Evolutionary conservation across 2,797 vertebrate genomes (phyloP).

Genomic region (Stomatorhinus walkeri): DNA sequence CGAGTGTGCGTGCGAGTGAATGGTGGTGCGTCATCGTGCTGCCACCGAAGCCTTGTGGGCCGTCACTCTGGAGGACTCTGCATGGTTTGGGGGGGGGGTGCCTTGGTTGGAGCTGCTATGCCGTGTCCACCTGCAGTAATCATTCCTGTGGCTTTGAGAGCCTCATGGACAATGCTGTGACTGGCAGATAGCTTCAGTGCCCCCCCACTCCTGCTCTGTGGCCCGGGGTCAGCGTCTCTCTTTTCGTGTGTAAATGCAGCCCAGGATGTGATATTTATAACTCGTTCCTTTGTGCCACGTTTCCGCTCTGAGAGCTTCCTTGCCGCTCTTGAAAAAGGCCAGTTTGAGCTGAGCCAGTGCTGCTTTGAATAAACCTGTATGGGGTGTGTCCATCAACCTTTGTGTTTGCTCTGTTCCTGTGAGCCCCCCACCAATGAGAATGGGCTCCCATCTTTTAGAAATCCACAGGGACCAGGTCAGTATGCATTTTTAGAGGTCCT

Average conservation of each 20-base stretch:
- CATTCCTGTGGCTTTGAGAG: neutral
- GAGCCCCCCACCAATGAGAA: neutral
- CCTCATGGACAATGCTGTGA: neutral
- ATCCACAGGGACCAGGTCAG: neutral
- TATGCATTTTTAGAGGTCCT: neutral
- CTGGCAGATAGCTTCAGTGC: slow-evolving; percentile 20
- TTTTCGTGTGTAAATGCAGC: neutral
- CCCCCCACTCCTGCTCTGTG: neutral
- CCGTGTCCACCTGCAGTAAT: neutral
- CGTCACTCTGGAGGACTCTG: neutral
- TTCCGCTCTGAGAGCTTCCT: neutral
- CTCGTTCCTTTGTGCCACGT: neutral
- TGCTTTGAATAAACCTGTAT: neutral
- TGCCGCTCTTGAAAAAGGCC: neutral
- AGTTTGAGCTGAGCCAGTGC: neutral
- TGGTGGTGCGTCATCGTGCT: neutral
- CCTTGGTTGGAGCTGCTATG: neutral
- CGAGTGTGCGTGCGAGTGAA: neutral
- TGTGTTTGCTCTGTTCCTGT: neutral
- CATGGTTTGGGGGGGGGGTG: neutral
- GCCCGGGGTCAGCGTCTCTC: no score
- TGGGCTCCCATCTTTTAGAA: neutral
- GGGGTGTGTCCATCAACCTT: neutral
- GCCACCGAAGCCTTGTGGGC: no score
- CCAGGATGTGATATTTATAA: neutral